Evolutionary conservation across 2,113 vertebrate genomes (phyloP).

Genomic region (Nicator chloris): DNA sequence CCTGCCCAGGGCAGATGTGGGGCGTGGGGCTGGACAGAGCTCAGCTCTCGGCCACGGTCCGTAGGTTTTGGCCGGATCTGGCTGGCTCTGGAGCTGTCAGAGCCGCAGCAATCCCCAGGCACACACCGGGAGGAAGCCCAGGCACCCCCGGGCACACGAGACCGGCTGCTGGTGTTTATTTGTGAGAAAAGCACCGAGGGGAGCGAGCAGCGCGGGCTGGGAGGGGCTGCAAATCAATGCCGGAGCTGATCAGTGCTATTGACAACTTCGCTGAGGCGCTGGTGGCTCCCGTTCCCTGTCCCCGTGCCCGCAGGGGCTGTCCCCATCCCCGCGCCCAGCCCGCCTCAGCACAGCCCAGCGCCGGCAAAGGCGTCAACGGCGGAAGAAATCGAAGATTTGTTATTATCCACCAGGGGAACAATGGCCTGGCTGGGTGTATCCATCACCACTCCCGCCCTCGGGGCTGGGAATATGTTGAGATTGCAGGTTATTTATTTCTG

Average conservation of each 20-base stretch:
- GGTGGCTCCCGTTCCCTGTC: neutral
- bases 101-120: neutral
- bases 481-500: conserved; percentile 21
- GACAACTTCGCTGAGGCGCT: neutral
- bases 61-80: neutral
- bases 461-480: neutral
- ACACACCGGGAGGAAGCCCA: rapidly evolving
- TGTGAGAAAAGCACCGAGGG: neutral
- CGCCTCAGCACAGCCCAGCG: neutral
- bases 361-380: neutral
- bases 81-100: rapidly evolving
- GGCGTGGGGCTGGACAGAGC: rapidly evolving
- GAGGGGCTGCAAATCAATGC: neutral
- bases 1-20: rapidly evolving
- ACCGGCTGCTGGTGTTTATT: rapidly evolving
- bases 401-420: conserved; percentile 34
- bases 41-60: rapidly evolving
- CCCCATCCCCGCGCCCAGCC: neutral
- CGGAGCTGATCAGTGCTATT: neutral
- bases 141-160: rapidly evolving
- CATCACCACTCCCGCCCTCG: neutral
- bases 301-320: neutral
- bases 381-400: conserved; percentile 37
- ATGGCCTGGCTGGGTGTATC: conserved; percentile 7
- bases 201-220: rapidly evolving